Base-by-base conservation (phyloP, 2,888 invertebrate genomes). In the Ptycholaimellus sp. region DNA sequence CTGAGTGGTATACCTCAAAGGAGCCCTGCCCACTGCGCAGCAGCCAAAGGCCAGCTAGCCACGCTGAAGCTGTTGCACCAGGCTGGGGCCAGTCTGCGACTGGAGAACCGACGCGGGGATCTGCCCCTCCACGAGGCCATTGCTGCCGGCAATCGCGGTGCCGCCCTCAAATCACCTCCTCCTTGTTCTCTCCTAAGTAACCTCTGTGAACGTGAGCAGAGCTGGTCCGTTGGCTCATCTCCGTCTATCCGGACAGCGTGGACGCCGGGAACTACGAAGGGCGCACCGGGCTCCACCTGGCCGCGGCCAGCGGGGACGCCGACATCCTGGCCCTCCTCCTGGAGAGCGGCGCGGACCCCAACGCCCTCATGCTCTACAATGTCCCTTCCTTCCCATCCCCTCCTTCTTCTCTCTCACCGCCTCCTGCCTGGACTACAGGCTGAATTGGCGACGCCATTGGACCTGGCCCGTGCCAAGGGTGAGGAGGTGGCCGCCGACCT, bases 61-160 rank as follows among this genome's bases (percentile, higher is more conserved):
- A 78, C 80, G 7, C 66, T 85, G 7, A 73, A 77, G 46, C 68
- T 77, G 47, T 65, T 80, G 21, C 69, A 70, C 49, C 67, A 69
- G 32, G 70, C 73, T 49, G 77, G 76, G 17, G 82, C 80, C 1
- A 82, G 90, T 58, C 65, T 93, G 32, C 87, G 90, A 77, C 64
- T 80, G 38, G 69, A 78, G 44, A 90, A 87, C 57, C 76, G 81
- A 2, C 73, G 81, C 54, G 93, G 93, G 0, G 93, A 93, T 59
- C 69, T 83, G 38, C 83, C 93, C 0, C 66, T 93, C 19, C 93
- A 96, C 57, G 93, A 96, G 62, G 90, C 93, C 0, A 78, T 87
- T 0, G 72, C 78, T 30, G 82, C 83, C 1, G 85, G 87, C 1
- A 68, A 83, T 42, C 71, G 78, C 44, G 65, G 66, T 66, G 47